Percentiles rank a stretch among this genome's conserved stretches.
Evolutionary conservation across 37 sponge, comb jelly and placozoan genomes (phyloP).

Genomic region (Agelas oroides): DNA sequence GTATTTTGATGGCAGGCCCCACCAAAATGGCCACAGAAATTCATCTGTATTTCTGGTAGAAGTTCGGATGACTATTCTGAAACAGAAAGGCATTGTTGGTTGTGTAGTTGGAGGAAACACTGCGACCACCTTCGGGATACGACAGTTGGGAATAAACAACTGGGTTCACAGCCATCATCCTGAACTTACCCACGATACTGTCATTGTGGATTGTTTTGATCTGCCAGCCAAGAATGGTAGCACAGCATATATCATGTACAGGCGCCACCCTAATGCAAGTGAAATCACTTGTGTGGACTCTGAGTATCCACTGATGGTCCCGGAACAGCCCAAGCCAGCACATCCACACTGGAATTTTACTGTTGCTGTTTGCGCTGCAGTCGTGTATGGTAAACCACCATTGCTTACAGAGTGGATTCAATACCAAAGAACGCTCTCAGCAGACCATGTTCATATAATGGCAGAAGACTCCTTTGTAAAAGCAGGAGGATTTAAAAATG

Average conservation of each 20-base stretch:
- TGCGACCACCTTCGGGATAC: background rate
- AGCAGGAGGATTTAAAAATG: too few species aligned
- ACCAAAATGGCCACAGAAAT: background rate
- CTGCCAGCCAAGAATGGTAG: conserved; percentile 11
- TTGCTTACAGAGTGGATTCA: conserved; percentile 1
- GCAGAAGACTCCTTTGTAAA: conserved; percentile 3
- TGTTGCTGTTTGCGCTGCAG: conserved; percentile 5
- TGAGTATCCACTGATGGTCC: background rate
- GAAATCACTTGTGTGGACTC: background rate
- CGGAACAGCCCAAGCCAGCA: background rate
- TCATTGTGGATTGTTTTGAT: conserved; percentile 7
- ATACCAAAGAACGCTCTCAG: conserved; percentile 7
- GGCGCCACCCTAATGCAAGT: background rate
- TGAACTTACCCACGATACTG: background rate
- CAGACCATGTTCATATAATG: conserved; percentile 9
- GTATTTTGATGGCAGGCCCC: conserved; percentile 9
- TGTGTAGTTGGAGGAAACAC: background rate
- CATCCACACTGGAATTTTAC: background rate
- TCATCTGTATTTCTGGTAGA: conserved; percentile 13
- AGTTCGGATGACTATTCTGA: background rate
- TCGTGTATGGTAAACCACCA: background rate
- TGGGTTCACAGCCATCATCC: background rate
- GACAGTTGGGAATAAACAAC: background rate
- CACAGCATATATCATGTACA: background rate
- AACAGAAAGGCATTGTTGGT: background rate